Evolutionary conservation across 2,113 vertebrate species (phyloP).

Genomic region (Poicephalus meyeri): DNA sequence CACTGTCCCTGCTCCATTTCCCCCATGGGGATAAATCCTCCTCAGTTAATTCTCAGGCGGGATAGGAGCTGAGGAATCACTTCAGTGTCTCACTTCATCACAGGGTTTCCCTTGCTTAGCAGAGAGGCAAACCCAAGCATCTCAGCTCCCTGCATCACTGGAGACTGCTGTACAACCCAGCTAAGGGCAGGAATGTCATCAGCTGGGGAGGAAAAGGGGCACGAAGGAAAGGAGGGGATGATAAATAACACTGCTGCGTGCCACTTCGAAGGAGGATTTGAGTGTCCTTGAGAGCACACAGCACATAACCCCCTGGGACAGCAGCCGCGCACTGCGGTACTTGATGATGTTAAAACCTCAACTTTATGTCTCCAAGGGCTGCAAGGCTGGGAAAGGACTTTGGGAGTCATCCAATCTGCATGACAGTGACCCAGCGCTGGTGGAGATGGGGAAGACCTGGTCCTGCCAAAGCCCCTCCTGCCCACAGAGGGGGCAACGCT

Average conservation of each 20-base stretch:
- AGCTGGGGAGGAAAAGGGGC: background rate
- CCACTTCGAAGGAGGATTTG: background rate
- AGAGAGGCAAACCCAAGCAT: background rate
- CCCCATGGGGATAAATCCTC: background rate
- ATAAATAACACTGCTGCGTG: background rate
- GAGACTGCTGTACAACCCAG: accelerated
- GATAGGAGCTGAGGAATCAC: background rate
- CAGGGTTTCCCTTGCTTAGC: background rate
- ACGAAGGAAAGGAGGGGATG: background rate
- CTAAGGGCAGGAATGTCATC: background rate
- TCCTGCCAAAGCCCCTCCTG: background rate
- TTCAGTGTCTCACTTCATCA: background rate
- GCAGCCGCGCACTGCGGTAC: background rate
- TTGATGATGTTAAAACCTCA: background rate
- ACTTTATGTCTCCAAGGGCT: background rate
- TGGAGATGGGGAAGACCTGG: background rate
- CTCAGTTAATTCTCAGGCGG: accelerated
- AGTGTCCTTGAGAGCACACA: background rate
- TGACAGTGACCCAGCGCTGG: background rate
- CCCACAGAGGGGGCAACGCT: background rate
- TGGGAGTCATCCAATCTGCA: background rate
- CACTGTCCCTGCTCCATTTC: background rate
- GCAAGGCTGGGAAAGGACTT: background rate
- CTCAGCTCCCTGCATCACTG: accelerated
- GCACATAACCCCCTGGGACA: background rate